Conservation (phyloP, 2,888 invertebrate species). For the Rhyacophila evoluta region DNA sequence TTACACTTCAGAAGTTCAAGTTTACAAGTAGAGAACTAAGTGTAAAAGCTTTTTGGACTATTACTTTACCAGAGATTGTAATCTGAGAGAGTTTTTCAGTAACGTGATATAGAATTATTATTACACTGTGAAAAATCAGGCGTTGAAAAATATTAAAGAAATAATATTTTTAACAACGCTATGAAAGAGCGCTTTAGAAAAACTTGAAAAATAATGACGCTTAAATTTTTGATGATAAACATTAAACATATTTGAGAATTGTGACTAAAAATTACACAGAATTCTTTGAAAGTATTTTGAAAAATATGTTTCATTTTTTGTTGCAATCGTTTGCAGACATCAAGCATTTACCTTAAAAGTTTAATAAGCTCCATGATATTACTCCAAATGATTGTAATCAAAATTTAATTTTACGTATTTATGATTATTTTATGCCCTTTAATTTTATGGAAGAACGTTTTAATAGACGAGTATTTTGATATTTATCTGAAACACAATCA, state of each 20-base stretch:
- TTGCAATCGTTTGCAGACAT: neutral
- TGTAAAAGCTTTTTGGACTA: neutral
- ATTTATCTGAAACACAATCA: too few relatives aligned
- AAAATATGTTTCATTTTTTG: neutral
- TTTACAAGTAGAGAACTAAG: neutral
- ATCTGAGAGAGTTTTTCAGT: neutral
- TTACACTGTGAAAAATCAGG: neutral
- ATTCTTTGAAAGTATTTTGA: neutral
- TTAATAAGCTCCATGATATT: neutral
- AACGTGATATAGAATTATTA: neutral
- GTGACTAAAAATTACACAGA: neutral
- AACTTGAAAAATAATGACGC: neutral
- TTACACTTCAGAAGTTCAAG: too few relatives aligned
- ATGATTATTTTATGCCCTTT: too few relatives aligned
- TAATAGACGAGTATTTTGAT: too few relatives aligned
- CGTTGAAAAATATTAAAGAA: neutral
- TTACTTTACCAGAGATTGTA: neutral
- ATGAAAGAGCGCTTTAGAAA: neutral
- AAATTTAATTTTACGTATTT: neutral
- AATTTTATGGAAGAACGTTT: too few relatives aligned
- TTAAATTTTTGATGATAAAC: neutral
- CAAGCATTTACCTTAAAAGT: neutral
- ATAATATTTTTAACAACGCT: neutral
- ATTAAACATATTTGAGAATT: neutral
- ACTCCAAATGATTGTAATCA: neutral